These are phyloP conservation scores for Novumbra hubbsi DNA, from an alignment of 2,797 vertebrate species.

Conservation along the genomic window DNA sequence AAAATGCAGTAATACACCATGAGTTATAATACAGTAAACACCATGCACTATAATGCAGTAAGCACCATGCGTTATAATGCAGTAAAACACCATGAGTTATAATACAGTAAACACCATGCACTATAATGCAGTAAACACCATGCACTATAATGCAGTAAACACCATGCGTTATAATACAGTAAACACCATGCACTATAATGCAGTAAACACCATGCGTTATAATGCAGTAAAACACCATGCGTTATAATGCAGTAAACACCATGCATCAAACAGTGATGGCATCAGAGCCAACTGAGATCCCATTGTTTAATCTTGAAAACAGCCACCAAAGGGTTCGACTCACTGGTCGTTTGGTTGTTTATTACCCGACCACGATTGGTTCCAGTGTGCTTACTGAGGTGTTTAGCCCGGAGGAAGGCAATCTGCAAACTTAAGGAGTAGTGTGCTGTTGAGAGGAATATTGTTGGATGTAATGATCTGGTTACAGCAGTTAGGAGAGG, in stretches of 20 bases:
- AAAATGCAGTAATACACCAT: no score
- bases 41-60: no score
- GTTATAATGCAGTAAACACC: background rate
- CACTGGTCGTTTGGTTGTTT: background rate
- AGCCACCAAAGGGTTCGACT: background rate
- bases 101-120: no score
- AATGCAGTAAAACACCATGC: no score
- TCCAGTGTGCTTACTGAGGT: background rate
- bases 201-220: no score
- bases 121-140: no score
- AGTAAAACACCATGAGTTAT: no score
- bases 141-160: no score
- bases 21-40: no score
- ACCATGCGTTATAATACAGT: background rate
- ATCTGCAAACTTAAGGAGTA: constrained; percentile 13
- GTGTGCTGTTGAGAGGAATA: constrained; percentile 5
- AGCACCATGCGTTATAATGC: no score
- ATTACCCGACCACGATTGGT: constrained; percentile 6
- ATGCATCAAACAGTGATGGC: constrained; percentile 5
- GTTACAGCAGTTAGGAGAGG: background rate
- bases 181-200: no score
- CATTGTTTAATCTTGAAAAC: constrained; percentile 30
- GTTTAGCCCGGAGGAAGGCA: constrained; percentile 7
- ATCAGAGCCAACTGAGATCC: background rate
- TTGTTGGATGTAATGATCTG: constrained; percentile 7